Evolutionary conservation across 2,888 invertebrate genomes (phyloP).

Genomic region (Pristionchus mayeri): DNA sequence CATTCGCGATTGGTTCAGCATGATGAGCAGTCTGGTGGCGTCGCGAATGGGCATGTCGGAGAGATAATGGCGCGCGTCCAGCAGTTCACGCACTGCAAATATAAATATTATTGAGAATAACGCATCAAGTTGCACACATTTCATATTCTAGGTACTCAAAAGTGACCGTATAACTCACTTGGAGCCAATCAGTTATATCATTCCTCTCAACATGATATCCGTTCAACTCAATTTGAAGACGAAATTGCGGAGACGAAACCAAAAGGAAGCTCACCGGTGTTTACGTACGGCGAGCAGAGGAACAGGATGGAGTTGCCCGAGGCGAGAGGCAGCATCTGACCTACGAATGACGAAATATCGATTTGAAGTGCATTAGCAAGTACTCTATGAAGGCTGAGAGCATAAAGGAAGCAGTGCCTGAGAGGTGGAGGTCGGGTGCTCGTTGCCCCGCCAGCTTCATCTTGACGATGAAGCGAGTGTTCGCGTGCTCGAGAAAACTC

Average conservation of each 20-base stretch:
- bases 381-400: no score
- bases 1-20: constrained; percentile 52
- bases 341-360: no score
- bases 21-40: constrained; percentile 51
- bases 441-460: neutral
- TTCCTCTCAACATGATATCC: no score
- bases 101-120: no score
- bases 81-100: constrained; percentile 49
- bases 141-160: no score
- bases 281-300: constrained; percentile 28
- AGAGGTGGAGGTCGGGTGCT: neutral
- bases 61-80: constrained; percentile 44
- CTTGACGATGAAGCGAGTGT: neutral
- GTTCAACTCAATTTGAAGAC: no score
- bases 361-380: no score
- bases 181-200: no score
- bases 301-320: neutral
- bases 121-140: no score
- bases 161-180: no score
- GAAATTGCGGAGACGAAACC: no score
- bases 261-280: neutral
- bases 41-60: constrained; percentile 53
- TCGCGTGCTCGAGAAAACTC: constrained; percentile 23
- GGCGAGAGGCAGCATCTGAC: neutral
- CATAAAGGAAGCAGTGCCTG: neutral